phyloP scores from a whole-genome alignment of 2,888 invertebrate species.

The Phymatocera aterrima region DNA sequence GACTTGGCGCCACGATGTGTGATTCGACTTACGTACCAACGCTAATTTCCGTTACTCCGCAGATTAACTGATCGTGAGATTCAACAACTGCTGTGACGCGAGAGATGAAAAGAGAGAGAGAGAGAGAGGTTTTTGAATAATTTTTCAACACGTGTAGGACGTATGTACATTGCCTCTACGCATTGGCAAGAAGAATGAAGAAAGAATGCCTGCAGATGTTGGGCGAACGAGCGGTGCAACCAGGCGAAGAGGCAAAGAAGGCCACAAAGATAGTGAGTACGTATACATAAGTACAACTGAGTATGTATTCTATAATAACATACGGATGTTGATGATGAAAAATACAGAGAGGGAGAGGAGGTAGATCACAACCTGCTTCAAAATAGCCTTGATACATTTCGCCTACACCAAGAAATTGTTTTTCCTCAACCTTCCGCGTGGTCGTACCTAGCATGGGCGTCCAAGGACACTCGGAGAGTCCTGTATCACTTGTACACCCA shows the following conservation, averaged over 20 bases:
- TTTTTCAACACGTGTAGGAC: not conserved
- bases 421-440: constrained; percentile 44
- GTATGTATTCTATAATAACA: not conserved
- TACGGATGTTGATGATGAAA: not conserved
- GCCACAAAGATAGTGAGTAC: not conserved
- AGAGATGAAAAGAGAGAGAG: not conserved
- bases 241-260: not conserved
- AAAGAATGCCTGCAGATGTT: not conserved
- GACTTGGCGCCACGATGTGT: not conserved
- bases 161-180: not conserved
- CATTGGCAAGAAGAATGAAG: not conserved
- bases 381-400: constrained; percentile 69
- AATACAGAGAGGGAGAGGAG: not conserved
- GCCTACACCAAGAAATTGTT: constrained; percentile 60
- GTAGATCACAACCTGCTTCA: constrained; percentile 35
- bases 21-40: not conserved
- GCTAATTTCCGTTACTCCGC: not conserved
- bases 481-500: not conserved
- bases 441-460: constrained; percentile 43
- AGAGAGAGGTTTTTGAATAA: not conserved
- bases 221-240: not conserved
- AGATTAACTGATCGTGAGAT: too few species aligned
- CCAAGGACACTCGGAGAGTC: constrained; percentile 39
- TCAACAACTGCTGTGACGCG: not conserved
- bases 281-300: not conserved